A percentile compares a stretch with the other conserved stretches of the same genome.
phyloP scores from a whole-genome alignment of 2,113 vertebrate genomes.

The Chaetodon trifascialis region DNA sequence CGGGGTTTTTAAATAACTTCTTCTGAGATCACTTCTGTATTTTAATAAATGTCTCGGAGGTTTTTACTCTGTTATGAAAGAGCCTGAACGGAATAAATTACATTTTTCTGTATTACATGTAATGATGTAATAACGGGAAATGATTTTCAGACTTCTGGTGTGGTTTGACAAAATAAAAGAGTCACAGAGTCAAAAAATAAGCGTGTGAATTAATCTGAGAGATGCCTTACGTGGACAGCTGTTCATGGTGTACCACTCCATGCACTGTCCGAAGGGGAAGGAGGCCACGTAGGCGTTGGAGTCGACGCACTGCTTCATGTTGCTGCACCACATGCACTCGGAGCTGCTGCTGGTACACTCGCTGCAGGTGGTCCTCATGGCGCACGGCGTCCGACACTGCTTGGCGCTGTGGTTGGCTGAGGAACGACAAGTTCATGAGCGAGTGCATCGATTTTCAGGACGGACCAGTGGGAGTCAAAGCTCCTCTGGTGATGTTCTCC shows the following conservation, averaged over 20 bases:
- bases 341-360: slow-evolving; percentile 97
- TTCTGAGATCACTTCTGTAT: not conserved
- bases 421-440: not conserved
- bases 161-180: not conserved
- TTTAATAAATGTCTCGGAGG: not conserved
- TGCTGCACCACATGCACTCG: slow-evolving; percentile 99
- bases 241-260: slow-evolving; percentile 99
- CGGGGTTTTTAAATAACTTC: not conserved
- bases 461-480: not conserved
- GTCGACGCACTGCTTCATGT: slow-evolving; percentile 98
- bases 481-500: not conserved
- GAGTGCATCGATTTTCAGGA: not conserved
- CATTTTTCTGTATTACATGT: not conserved
- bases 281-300: slow-evolving; percentile 98
- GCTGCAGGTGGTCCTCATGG: slow-evolving; percentile 88
- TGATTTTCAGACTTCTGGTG: not conserved
- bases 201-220: not conserved
- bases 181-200: not conserved
- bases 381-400: slow-evolving; percentile 94
- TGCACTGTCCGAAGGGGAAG: slow-evolving; percentile 98
- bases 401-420: slow-evolving; percentile 97
- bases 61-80: not conserved
- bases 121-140: not conserved
- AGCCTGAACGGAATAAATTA: not conserved
- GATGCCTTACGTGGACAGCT: slow-evolving; percentile 92